phyloP scores from a whole-genome alignment of 1,140 invertebrate species.

The Drosophila elegans region DNA sequence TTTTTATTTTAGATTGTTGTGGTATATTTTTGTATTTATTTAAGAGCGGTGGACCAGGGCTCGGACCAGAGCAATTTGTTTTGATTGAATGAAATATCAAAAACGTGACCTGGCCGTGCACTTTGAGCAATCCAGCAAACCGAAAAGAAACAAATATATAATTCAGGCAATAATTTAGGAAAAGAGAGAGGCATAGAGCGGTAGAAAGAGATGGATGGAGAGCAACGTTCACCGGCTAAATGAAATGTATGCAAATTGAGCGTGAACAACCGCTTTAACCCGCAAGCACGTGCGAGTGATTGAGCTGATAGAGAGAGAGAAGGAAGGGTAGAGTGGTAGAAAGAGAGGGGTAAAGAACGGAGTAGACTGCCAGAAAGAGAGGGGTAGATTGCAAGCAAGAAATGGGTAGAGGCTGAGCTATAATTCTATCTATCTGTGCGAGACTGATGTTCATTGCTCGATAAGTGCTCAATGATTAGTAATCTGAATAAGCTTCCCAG shows the following conservation, averaged over 20 bases:
- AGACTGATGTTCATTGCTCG: slow-evolving; percentile 31
- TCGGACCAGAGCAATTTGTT: slow-evolving; percentile 69
- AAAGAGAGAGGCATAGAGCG: not conserved
- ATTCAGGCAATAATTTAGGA: slow-evolving; percentile 42
- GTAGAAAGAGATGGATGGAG: slow-evolving; percentile 4
- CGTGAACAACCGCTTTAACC: slow-evolving; percentile 54
- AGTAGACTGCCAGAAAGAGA: not conserved
- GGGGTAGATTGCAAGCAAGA: not conserved
- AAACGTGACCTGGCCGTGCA: slow-evolving; percentile 77
- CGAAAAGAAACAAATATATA: slow-evolving; percentile 36
- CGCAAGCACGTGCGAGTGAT: slow-evolving; percentile 74
- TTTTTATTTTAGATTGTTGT: slow-evolving; percentile 8
- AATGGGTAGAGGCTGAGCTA: slow-evolving; percentile 3
- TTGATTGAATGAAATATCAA: slow-evolving; percentile 83
- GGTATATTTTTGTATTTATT: slow-evolving; percentile 64
- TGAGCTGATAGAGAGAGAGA: slow-evolving; percentile 26
- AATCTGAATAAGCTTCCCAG: slow-evolving; percentile 19
- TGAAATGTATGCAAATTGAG: slow-evolving; percentile 79
- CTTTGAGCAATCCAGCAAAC: slow-evolving; percentile 19
- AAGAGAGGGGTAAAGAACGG: not conserved
- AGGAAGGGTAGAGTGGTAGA: not conserved
- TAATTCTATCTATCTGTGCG: slow-evolving; percentile 20
- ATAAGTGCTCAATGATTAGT: slow-evolving; percentile 44
- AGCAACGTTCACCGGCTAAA: slow-evolving; percentile 26
- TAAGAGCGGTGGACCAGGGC: slow-evolving; percentile 41